Base-by-base conservation (phyloP, 2,888 invertebrate genomes). In the Cheilosia urbana region DNA sequence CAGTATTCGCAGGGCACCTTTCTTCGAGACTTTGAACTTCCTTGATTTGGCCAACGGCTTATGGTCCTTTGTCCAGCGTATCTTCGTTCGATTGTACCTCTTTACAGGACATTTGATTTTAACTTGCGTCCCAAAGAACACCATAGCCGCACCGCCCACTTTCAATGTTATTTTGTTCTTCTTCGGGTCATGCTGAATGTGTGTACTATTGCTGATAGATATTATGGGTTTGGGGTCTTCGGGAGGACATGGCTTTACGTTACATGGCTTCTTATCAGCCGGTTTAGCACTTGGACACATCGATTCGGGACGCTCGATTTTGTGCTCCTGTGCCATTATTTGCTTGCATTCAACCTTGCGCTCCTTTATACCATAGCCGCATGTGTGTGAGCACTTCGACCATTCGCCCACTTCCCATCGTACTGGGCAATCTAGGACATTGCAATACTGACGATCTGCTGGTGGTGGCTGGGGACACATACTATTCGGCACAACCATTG, bases 71-170 rank as follows among this genome's bases (percentile, higher is more conserved):
- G 95, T 95, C 98, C 98, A 98, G 89, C 95, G 94, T 87, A 98
- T 97, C 91, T 96, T 96, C 0, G 97, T 96, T 85, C 97, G 93
- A 90, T 96, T 95, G 91, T 94, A 96, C 1, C 92, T 95, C 90
- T 97, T 97, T 24, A 97, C 97, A 0, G 98, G 98, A 90, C 98
- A 98, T 90, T 98, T 97, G 88, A 98, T 97, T 93, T 98, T 98
- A 79, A 98, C 95, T 89, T 96, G 96, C 0, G 98, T 97, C 9
- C 98, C 98, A 89, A 96, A 95, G 93, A 97, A 98, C 60, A 98
- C 96, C 1, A 96, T 96, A 0, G 98, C 98, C 1, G 95, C 96
- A 0, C 98, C 98, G 0, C 98, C 98, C 0, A 98, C 96, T 92
- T 97, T 97, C 0, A 98, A 93, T 1, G 96, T 96, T 15, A 97